A percentile compares a stretch with the other conserved stretches of the same genome.
Evolutionary conservation across 2,888 invertebrate species (phyloP).

Genomic region (Napeogenes sylphis): DNA sequence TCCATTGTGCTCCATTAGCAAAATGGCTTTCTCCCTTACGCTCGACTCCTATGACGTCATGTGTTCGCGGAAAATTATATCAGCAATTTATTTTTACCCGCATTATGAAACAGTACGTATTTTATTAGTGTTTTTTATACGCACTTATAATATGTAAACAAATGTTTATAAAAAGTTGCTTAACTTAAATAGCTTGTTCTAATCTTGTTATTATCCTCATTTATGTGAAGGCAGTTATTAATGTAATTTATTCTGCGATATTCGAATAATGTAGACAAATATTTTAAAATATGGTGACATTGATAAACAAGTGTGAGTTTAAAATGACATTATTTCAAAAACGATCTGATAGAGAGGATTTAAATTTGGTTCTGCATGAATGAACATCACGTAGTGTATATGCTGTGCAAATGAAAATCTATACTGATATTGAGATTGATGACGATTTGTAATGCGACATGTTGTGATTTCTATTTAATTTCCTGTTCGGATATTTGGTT

Average conservation of each 20-base stretch:
- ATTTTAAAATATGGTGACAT: background rate
- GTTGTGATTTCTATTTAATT: slow-evolving; percentile 65
- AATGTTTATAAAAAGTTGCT: background rate
- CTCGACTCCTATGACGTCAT: slow-evolving; percentile 51
- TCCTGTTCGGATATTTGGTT: slow-evolving; percentile 64
- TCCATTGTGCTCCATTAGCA: slow-evolving; percentile 73
- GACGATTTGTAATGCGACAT: slow-evolving; percentile 64
- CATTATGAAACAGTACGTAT: slow-evolving; percentile 21
- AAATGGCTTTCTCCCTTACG: slow-evolving; percentile 67
- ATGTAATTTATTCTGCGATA: no score
- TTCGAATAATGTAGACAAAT: no score
- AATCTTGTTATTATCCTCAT: no score
- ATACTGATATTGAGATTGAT: slow-evolving; percentile 55
- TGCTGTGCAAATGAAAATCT: slow-evolving; percentile 10
- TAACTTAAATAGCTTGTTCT: background rate
- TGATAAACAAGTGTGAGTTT: no score
- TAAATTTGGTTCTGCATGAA: background rate
- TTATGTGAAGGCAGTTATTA: no score
- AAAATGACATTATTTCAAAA: no score
- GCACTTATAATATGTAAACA: background rate
- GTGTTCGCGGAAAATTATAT: slow-evolving; percentile 68
- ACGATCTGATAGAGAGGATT: no score
- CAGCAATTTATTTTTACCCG: slow-evolving; percentile 56
- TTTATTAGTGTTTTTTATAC: slow-evolving; percentile 17
- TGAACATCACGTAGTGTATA: background rate